Percentiles rank a stretch among this genome's conserved stretches.
These are phyloP conservation scores for Heliothis peltigera DNA, from an alignment of 2,888 invertebrate species.

Conservation along the genomic window DNA sequence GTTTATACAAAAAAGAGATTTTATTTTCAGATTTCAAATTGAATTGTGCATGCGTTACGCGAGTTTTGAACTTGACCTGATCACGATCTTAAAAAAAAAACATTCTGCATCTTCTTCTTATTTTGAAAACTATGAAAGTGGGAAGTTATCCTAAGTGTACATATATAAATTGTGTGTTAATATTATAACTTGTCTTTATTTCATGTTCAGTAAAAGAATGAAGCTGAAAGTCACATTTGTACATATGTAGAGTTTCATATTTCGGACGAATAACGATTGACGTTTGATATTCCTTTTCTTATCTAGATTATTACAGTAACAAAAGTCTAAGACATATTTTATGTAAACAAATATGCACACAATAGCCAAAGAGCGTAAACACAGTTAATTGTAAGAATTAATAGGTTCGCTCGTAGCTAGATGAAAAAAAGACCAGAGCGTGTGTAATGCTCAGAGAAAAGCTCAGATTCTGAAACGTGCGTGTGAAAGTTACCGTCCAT, in stretches of 20 bases:
- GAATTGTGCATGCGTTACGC: background rate
- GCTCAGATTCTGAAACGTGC: conserved; percentile 47
- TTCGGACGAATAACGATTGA: no score
- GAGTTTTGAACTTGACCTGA: background rate
- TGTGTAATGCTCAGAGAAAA: conserved; percentile 53
- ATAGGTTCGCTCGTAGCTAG: conserved; percentile 20
- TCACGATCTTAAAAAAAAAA: background rate
- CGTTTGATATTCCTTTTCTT: no score
- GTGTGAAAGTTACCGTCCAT: conserved; percentile 56
- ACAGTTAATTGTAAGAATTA: conserved; percentile 31
- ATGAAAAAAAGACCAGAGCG: conserved; percentile 47
- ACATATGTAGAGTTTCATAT: no score
- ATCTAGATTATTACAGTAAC: background rate
- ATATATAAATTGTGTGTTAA: no score
- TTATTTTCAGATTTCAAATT: no score
- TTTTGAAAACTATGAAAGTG: no score
- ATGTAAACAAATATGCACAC: background rate
- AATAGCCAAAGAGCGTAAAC: conserved; percentile 22
- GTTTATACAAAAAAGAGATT: no score
- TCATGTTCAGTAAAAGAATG: no score
- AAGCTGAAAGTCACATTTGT: no score
- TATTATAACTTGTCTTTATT: no score
- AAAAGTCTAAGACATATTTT: background rate
- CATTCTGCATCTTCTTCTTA: no score
- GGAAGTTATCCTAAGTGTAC: no score